Percentiles rank a stretch among this genome's conserved stretches.
Evolutionary conservation across 1,140 invertebrate species (phyloP).

Genomic region (Papilio helenus): DNA sequence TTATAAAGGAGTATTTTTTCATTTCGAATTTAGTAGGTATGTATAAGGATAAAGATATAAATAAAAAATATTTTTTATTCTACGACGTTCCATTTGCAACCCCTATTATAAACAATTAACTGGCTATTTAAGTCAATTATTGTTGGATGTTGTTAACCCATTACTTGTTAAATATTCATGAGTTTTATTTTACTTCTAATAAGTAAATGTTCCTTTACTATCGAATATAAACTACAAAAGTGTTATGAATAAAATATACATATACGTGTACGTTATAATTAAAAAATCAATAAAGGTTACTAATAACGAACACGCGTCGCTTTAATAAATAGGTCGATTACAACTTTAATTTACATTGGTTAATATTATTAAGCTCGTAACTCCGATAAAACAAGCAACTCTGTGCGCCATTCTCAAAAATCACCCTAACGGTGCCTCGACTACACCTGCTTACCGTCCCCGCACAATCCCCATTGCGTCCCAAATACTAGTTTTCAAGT

Average conservation of each 20-base stretch:
- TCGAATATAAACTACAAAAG: not conserved
- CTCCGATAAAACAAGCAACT: too few relatives aligned
- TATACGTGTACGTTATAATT: not conserved
- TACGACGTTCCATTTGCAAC: not conserved
- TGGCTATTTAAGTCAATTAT: not conserved
- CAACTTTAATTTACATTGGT: too few relatives aligned
- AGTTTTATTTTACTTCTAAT: not conserved
- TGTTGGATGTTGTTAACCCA: not conserved
- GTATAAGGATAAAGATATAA: not conserved
- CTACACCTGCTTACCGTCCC: too few relatives aligned
- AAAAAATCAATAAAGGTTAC: not conserved
- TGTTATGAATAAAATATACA: not conserved
- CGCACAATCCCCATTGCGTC: not conserved
- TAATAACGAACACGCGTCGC: too few relatives aligned
- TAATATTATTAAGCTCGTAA: too few relatives aligned
- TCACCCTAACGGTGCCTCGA: too few relatives aligned
- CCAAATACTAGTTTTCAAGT: not conserved
- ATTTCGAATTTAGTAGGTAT: not conserved
- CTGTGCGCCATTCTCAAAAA: too few relatives aligned
- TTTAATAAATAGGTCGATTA: too few relatives aligned
- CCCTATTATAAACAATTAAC: not conserved
- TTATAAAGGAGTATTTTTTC: not conserved
- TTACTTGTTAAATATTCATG: not conserved
- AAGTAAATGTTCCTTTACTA: not conserved
- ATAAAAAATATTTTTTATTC: not conserved